These are phyloP conservation scores for Nesogale talazaci DNA, from an alignment of 2,113 vertebrate species.

Conservation along the genomic window DNA sequence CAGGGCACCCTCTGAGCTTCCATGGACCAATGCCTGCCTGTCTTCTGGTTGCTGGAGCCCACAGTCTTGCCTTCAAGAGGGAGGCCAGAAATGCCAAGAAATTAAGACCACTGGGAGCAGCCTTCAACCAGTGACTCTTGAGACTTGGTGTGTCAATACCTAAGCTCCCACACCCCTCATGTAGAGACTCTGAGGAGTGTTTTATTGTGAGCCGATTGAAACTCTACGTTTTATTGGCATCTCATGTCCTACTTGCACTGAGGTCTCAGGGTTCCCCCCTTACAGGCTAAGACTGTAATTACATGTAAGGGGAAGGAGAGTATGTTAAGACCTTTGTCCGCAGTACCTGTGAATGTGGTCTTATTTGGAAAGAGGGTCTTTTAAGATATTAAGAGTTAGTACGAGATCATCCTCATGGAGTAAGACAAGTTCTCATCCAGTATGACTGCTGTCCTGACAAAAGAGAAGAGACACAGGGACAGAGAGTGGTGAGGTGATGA, in stretches of 20 bases:
- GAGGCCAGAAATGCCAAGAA: not conserved
- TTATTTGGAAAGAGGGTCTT: not conserved
- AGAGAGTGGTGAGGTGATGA: not conserved
- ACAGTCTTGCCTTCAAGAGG: not conserved
- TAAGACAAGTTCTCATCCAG: not conserved
- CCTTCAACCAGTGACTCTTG: not conserved
- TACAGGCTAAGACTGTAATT: not conserved
- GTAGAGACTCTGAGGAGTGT: too few species aligned
- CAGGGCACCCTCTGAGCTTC: not conserved
- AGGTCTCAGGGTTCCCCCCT: not conserved
- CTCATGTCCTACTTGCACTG: not conserved
- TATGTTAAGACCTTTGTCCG: not conserved
- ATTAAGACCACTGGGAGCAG: not conserved
- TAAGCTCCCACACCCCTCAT: rapidly evolving
- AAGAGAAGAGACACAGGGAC: not conserved
- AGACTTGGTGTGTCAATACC: not conserved
- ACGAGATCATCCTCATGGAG: not conserved
- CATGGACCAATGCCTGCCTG: not conserved
- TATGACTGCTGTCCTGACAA: not conserved
- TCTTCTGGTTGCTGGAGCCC: not conserved
- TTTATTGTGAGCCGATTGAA: too few species aligned
- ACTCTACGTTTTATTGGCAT: not conserved
- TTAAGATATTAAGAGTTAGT: not conserved
- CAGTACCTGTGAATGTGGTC: not conserved
- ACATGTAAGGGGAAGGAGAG: not conserved